These are phyloP conservation scores for Megathymus violae DNA, from an alignment of 1,140 invertebrate genomes.

Conservation along the genomic window DNA sequence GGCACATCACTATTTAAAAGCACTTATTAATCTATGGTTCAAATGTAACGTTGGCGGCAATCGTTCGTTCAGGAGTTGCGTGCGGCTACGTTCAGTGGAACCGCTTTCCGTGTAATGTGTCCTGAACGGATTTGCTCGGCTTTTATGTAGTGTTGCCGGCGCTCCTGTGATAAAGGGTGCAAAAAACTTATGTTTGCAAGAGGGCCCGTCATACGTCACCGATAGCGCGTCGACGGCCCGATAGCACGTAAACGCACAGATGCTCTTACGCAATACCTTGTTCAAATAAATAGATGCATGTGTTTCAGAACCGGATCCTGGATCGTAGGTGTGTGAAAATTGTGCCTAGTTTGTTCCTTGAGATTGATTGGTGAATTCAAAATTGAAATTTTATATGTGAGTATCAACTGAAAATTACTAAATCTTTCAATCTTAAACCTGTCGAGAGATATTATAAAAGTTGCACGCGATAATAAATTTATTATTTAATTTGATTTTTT, in stretches of 20 bases:
- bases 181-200: conserved; percentile 78
- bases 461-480: too few relatives aligned
- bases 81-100: conserved; percentile 69
- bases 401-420: too few relatives aligned
- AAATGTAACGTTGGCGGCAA: conserved; percentile 40
- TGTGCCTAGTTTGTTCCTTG: conserved; percentile 11
- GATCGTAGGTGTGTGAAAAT: conserved; percentile 67
- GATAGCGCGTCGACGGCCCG: conserved; percentile 62
- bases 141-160: conserved; percentile 81
- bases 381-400: too few relatives aligned
- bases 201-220: conserved; percentile 74
- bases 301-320: conserved; percentile 72
- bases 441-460: too few relatives aligned
- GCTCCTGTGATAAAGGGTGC: conserved; percentile 78
- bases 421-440: too few relatives aligned
- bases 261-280: conserved; percentile 72
- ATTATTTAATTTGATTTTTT: too few relatives aligned
- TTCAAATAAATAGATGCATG: conserved; percentile 77
- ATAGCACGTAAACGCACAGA: conserved; percentile 66
- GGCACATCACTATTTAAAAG: conserved; percentile 53
- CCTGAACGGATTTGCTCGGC: conserved; percentile 77
- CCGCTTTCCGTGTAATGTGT: conserved; percentile 75
- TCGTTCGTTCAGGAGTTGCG: conserved; percentile 55
- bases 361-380: not conserved
- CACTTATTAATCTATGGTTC: conserved; percentile 44